Conservation (phyloP, 1,140 invertebrate genomes). For the Drosophila pruinosa region DNA sequence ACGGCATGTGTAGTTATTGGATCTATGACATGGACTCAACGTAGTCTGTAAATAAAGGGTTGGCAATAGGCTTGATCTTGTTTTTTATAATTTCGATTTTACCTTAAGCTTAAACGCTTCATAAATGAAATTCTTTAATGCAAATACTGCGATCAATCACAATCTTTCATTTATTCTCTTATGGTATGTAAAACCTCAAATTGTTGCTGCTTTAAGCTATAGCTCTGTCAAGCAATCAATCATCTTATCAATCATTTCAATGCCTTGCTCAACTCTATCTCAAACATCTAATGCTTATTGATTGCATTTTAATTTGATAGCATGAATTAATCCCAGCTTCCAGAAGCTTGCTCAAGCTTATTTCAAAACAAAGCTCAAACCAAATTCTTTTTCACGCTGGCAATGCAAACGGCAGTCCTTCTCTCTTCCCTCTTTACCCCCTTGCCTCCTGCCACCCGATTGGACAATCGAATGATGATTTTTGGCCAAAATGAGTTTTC, state of each 20-base stretch:
- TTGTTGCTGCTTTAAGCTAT: too few relatives aligned
- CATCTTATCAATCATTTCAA: not conserved
- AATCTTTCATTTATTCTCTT: too few relatives aligned
- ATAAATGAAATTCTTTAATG: too few relatives aligned
- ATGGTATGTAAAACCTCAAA: too few relatives aligned
- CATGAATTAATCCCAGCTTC: constrained; percentile 2
- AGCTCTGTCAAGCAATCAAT: not conserved
- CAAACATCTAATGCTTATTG: not conserved
- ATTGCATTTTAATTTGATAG: not conserved
- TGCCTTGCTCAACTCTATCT: not conserved
- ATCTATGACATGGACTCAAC: not conserved
- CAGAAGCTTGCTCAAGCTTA: not conserved
- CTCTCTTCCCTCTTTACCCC: not conserved
- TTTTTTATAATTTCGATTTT: too few relatives aligned
- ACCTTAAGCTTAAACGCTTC: too few relatives aligned
- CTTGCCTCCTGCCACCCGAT: not conserved
- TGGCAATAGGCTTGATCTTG: too few relatives aligned
- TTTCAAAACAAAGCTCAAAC: constrained; percentile 2
- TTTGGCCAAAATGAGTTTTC: constrained; percentile 71
- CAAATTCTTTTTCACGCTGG: constrained; percentile 16
- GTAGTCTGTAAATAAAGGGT: too few relatives aligned
- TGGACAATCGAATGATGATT: constrained; percentile 28
- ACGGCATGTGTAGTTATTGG: not conserved
- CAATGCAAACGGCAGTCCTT: not conserved
- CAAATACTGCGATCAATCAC: too few relatives aligned